Conservation (phyloP, 1,140 invertebrate genomes). For the Drosophila pallidifrons region DNA sequence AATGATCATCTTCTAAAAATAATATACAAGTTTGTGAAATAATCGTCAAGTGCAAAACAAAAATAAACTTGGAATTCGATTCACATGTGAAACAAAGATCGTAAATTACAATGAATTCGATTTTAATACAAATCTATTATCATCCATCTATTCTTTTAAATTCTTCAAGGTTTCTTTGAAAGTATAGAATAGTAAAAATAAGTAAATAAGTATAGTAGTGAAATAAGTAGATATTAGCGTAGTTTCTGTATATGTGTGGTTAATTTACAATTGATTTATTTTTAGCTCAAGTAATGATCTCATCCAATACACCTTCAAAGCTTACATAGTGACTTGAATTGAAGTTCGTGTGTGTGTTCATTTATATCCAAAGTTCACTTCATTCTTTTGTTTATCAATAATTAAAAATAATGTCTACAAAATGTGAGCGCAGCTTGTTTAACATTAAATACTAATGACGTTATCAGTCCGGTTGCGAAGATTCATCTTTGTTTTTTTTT, state of each 20-base stretch:
- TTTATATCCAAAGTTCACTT: neutral
- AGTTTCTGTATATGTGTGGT: conserved; percentile 1
- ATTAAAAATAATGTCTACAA: conserved; percentile 29
- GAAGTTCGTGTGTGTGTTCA: conserved; percentile 18
- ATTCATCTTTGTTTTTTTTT: neutral
- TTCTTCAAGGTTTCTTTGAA: neutral
- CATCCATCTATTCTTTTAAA: neutral
- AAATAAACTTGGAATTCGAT: too few species aligned
- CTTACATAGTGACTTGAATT: conserved; percentile 17
- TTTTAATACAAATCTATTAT: neutral
- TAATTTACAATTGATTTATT: conserved; percentile 9
- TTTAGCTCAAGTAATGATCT: conserved; percentile 34
- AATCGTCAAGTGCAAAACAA: too few species aligned
- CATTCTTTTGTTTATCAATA: conserved; percentile 29
- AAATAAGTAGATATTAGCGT: neutral
- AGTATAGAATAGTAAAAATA: too few species aligned
- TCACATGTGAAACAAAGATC: too few species aligned
- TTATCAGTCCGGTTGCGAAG: conserved; percentile 1
- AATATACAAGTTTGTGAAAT: too few species aligned
- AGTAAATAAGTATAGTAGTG: too few species aligned
- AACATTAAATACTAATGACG: conserved; percentile 45
- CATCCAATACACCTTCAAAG: conserved; percentile 23
- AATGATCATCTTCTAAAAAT: neutral
- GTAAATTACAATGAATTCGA: too few species aligned
- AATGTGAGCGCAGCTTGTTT: conserved; percentile 37